Conservation (phyloP, 2,113 vertebrate genomes). For the Clarias magur region DNA sequence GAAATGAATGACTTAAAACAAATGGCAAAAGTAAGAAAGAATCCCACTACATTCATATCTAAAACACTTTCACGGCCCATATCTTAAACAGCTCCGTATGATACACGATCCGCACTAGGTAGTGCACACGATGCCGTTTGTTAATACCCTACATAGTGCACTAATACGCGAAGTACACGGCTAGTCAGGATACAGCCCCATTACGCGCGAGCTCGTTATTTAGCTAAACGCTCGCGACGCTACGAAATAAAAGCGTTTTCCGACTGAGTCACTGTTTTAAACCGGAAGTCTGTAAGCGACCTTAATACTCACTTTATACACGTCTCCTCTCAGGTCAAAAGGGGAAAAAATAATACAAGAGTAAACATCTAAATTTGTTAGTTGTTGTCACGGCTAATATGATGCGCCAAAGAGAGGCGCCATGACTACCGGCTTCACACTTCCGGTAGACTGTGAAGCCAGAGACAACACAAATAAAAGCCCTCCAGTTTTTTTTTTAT, state of each 20-base stretch:
- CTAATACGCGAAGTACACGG: background rate
- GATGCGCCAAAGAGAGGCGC: background rate
- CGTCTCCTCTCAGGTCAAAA: background rate
- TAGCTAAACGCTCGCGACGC: background rate
- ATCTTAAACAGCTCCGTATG: background rate
- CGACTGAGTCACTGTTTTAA: background rate
- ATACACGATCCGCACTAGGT: background rate
- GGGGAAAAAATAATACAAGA: background rate
- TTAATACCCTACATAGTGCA: background rate
- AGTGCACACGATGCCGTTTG: background rate
- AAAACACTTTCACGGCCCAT: background rate
- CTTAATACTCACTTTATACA: conserved; percentile 6
- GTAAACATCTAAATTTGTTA: background rate
- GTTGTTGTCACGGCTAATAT: background rate
- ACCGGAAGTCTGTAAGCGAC: background rate
- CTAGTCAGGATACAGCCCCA: background rate
- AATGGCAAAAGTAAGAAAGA: background rate
- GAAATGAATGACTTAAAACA: background rate
- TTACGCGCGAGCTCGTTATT: background rate
- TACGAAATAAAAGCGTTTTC: background rate
- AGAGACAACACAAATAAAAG: background rate
- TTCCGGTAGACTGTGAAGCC: conserved; percentile 4
- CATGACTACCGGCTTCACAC: conserved; percentile 31
- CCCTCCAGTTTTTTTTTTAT: background rate
- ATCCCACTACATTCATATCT: background rate